Base-by-base conservation (phyloP, 2,797 vertebrate species). In the Picus viridis region DNA sequence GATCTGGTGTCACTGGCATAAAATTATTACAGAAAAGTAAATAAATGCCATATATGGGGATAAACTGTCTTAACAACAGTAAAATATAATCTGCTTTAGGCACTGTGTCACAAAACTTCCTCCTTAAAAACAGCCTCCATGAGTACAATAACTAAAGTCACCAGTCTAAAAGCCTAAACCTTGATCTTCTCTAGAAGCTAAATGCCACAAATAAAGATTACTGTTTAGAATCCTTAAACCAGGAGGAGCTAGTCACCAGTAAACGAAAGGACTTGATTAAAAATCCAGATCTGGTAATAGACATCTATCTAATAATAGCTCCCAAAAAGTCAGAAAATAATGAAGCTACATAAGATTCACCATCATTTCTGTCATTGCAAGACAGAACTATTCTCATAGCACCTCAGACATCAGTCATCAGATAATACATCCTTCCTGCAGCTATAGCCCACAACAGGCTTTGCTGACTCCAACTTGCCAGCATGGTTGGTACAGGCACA, bases 371-470 rank as follows among this genome's bases (percentile, higher is more conserved):
- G 19, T 34, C 62, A 29, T 59, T 78, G n/a, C 20, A 74, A 53
- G 30, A 47, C 8, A 71, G 61, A 91, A 57, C 2, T 26, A 26
- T 19, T 76, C 27, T 29, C 72, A 34, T 27, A 81, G 73, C 24
- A 41, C 18, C 53, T 69, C 62, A 62, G 36, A 12, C 20, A 29
- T 80, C 26, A 49, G 67, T 8, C 36, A 54, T 8, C 4, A 6
- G 36, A 8, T 7, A 49, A 45, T 4, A 23, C 11, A 62, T 16
- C 53, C 59, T 7, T 54, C 22, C 36, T 58, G 27, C 36, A 51
- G 10, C 36, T 45, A 16, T 12, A 45, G 43, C 27, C 32, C 56
- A 32, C 2, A 3, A 2, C 1, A 32, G 0, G 6, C 29, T 30
- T 62, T 77, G 57, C 39, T 73, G 62, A 45, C 17, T 39, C 81